Conservation (phyloP, 2,113 vertebrate genomes). For the Climacteris rufus region DNA sequence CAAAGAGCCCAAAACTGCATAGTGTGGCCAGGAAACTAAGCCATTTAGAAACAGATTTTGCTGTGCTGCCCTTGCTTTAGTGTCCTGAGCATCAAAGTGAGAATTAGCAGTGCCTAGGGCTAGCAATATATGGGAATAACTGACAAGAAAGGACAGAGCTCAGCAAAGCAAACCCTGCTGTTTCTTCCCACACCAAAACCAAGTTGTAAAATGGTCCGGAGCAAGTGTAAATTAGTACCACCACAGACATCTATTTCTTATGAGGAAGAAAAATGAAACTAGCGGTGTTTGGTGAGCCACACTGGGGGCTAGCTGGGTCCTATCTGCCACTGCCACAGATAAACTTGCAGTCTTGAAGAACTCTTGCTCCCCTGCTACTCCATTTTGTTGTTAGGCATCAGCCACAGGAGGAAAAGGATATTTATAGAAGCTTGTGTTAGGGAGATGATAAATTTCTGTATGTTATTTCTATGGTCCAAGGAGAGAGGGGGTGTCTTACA, state of each 20-base stretch:
- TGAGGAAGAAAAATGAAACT: background rate
- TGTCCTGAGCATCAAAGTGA: background rate
- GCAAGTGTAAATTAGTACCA: background rate
- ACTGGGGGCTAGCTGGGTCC: background rate
- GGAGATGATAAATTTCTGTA: background rate
- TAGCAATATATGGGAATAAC: background rate
- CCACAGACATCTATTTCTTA: background rate
- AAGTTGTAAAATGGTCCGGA: background rate
- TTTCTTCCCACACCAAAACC: background rate
- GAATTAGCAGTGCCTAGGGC: background rate
- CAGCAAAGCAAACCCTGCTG: background rate
- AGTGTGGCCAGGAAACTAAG: background rate
- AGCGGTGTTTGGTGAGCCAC: background rate
- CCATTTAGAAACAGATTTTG: background rate
- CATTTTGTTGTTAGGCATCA: background rate
- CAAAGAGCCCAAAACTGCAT: background rate
- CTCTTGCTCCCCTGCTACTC: background rate
- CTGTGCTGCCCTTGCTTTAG: background rate
- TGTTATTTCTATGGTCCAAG: background rate
- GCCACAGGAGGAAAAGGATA: background rate
- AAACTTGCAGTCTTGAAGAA: background rate
- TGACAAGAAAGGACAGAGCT: background rate
- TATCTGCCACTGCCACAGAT: background rate
- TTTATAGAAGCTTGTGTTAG: background rate
- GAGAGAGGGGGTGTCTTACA: background rate